A percentile compares a stretch with the other conserved stretches of the same genome.
Evolutionary conservation across 2,888 invertebrate genomes (phyloP).

Genomic region (Oasisia sp.): DNA sequence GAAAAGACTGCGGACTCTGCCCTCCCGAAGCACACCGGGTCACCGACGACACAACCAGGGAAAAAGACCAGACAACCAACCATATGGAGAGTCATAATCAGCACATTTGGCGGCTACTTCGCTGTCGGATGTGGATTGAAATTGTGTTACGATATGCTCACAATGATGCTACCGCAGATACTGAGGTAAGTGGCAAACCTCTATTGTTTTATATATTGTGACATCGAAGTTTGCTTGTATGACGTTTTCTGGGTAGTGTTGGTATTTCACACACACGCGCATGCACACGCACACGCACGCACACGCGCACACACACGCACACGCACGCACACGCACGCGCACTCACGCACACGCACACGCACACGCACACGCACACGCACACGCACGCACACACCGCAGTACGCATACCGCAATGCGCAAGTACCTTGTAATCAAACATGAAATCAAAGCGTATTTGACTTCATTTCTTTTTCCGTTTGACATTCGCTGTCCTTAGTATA

Average conservation of each 20-base stretch:
- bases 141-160: slow-evolving; percentile 31
- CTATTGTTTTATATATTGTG: neutral
- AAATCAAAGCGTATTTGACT: neutral
- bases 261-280: neutral
- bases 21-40: neutral
- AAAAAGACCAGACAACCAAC: slow-evolving; percentile 29
- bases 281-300: no score
- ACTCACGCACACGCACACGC: no score
- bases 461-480: neutral
- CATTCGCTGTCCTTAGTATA: neutral
- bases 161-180: slow-evolving; percentile 33
- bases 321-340: no score
- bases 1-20: neutral
- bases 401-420: no score
- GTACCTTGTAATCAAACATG: neutral
- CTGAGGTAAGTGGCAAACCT: slow-evolving; percentile 30
- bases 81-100: slow-evolving; percentile 29
- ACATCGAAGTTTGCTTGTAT: neutral
- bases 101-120: slow-evolving; percentile 32
- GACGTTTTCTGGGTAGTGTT: neutral
- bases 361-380: no score
- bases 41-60: neutral
- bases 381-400: no score
- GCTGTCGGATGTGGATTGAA: slow-evolving; percentile 33
- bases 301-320: no score